Percentiles rank a stretch among this genome's conserved stretches.
Conservation (phyloP, 64 coral and sea anemone genomes). For the Hydrozoanthus tunicans region DNA sequence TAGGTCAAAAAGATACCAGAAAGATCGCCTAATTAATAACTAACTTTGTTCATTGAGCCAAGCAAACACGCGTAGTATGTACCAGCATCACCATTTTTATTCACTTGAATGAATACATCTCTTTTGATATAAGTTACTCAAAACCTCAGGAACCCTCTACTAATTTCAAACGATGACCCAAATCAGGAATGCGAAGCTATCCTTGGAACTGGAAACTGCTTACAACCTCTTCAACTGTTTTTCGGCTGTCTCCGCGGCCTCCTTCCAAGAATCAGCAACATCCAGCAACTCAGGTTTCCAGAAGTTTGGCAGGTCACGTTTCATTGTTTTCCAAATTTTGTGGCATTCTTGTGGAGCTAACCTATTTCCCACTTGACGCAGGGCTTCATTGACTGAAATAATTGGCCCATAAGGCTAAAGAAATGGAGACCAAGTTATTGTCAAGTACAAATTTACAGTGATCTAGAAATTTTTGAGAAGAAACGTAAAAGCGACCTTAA, state of each 20-base stretch:
- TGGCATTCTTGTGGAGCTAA: neutral
- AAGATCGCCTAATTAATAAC: no score
- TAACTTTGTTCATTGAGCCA: no score
- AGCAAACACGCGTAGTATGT: no score
- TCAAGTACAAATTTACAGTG: neutral
- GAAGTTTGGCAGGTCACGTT: constrained; percentile 34
- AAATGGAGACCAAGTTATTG: neutral
- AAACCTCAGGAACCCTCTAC: no score
- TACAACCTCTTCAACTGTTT: neutral
- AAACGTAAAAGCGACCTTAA: no score
- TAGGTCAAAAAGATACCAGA: no score
- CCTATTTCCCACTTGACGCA: neutral
- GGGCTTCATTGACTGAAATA: neutral
- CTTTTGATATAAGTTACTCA: no score
- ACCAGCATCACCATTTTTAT: no score
- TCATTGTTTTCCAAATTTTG: neutral
- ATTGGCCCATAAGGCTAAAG: neutral
- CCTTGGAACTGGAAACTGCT: neutral
- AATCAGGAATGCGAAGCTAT: no score
- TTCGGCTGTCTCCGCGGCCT: neutral
- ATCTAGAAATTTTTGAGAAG: no score
- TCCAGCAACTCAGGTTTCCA: constrained; percentile 36
- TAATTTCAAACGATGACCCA: no score
- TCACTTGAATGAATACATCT: no score
- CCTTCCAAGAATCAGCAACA: constrained; percentile 31